Evolutionary conservation across 2,797 vertebrate genomes (phyloP).

Genomic region (Xenentodon cancila): DNA sequence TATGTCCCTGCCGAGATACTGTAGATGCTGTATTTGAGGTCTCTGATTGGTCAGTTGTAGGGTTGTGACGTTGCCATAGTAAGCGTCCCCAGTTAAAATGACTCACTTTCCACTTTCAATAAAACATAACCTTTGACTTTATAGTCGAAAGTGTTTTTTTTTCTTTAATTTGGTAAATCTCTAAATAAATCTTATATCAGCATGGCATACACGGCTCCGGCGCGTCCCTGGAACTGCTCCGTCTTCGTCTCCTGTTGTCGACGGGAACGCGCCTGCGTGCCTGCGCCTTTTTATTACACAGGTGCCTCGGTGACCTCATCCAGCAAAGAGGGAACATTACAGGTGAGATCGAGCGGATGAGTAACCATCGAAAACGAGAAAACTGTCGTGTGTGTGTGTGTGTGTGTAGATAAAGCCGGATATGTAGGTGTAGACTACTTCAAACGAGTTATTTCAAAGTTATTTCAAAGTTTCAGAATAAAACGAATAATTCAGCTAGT

Average conservation of each 20-base stretch:
- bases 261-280: constrained; percentile 42
- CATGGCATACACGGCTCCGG: too few species aligned
- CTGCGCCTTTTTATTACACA: constrained; percentile 29
- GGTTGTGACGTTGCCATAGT: too few species aligned
- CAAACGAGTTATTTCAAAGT: too few species aligned
- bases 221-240: too few species aligned
- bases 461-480: too few species aligned
- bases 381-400: background rate
- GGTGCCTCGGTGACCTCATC: constrained; percentile 29
- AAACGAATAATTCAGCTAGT: background rate
- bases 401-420: background rate
- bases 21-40: background rate
- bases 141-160: too few species aligned
- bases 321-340: background rate
- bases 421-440: too few species aligned
- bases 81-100: too few species aligned
- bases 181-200: too few species aligned
- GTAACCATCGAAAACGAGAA: constrained; percentile 4
- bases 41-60: background rate
- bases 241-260: constrained; percentile 16
- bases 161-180: too few species aligned
- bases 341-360: constrained; percentile 20
- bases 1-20: background rate
- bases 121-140: too few species aligned
- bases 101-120: background rate